Percentiles rank a stretch among this genome's conserved stretches.
Evolutionary conservation across 2,888 invertebrate genomes (phyloP).

Genomic region (Dermolepida albohirtum): DNA sequence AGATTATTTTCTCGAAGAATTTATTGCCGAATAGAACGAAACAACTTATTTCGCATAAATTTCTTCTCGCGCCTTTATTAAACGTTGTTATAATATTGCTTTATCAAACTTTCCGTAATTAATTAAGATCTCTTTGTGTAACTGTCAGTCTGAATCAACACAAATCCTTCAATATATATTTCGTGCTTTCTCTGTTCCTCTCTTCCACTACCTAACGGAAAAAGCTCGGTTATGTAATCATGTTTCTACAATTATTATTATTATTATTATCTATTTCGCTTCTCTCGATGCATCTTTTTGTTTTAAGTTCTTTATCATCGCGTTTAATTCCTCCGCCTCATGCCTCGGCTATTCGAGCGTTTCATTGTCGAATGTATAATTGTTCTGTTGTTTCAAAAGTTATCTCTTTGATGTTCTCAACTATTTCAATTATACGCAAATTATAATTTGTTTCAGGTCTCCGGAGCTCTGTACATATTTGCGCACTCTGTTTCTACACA

Average conservation of each 20-base stretch:
- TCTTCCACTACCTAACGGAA: neutral
- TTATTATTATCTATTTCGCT: neutral
- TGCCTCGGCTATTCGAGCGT: neutral
- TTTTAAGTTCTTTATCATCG: neutral
- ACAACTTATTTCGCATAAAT: too few relatives aligned
- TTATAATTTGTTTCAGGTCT: slow-evolving; percentile 46
- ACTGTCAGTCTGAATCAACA: slow-evolving; percentile 14
- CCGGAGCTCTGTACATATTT: slow-evolving; percentile 45
- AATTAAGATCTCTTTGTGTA: slow-evolving; percentile 5
- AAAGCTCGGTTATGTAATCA: neutral
- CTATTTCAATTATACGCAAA: slow-evolving; percentile 49
- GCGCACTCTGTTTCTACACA: slow-evolving; percentile 1
- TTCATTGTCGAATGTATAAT: slow-evolving; percentile 41
- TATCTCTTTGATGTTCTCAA: slow-evolving; percentile 46
- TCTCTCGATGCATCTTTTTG: neutral
- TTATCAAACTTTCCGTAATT: slow-evolving; percentile 20
- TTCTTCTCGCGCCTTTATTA: too few relatives aligned
- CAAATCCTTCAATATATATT: slow-evolving; percentile 1
- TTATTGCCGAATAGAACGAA: too few relatives aligned
- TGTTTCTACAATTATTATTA: neutral
- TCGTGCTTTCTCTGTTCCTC: neutral
- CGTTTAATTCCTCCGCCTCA: neutral
- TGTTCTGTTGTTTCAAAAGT: slow-evolving; percentile 44
- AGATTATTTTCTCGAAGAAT: too few relatives aligned
- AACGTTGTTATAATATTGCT: neutral